These are phyloP conservation scores for Characodon lateralis DNA, from an alignment of 2,797 vertebrate species.

Conservation along the genomic window DNA sequence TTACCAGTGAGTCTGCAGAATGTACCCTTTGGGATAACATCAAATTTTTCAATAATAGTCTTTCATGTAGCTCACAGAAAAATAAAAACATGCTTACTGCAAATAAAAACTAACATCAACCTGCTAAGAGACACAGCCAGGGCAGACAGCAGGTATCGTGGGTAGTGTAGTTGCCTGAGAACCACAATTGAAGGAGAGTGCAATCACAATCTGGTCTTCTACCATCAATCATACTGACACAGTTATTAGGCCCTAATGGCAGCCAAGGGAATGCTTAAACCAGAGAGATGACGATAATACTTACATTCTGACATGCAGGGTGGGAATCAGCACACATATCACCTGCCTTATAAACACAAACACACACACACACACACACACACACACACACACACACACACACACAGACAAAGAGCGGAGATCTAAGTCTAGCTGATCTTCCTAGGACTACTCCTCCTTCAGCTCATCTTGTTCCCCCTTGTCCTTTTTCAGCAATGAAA, in stretches of 20 bases:
- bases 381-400: conserved; percentile 8
- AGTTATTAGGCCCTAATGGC: conserved; percentile 76
- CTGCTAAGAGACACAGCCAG: not conserved
- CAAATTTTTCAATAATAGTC: conserved; percentile 33
- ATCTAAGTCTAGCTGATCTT: conserved; percentile 50
- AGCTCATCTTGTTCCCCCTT: not conserved
- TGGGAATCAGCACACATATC: conserved; percentile 33
- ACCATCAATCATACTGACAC: conserved; percentile 75
- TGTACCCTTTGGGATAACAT: conserved; percentile 37
- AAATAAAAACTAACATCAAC: conserved; percentile 35
- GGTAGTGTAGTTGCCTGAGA: conserved; percentile 58
- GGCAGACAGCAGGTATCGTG: conserved; percentile 39
- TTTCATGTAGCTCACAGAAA: conserved; percentile 31
- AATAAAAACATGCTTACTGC: conserved; percentile 15
- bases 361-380: conserved; percentile 6
- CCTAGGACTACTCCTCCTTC: conserved; percentile 33
- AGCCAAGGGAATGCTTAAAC: conserved; percentile 68
- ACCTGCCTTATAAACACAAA: conserved; percentile 15
- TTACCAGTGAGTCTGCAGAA: not conserved
- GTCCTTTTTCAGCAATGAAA: not conserved
- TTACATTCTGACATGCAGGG: conserved; percentile 44
- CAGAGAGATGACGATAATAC: conserved; percentile 70
- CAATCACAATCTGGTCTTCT: conserved; percentile 56
- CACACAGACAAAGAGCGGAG: conserved; percentile 11
- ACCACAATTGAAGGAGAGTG: conserved; percentile 52